Evolutionary conservation across 2,888 invertebrate species (phyloP), one percentile per base, ranked within the genome.

Genomic region (Leptinotarsa rubiginosa): DNA sequence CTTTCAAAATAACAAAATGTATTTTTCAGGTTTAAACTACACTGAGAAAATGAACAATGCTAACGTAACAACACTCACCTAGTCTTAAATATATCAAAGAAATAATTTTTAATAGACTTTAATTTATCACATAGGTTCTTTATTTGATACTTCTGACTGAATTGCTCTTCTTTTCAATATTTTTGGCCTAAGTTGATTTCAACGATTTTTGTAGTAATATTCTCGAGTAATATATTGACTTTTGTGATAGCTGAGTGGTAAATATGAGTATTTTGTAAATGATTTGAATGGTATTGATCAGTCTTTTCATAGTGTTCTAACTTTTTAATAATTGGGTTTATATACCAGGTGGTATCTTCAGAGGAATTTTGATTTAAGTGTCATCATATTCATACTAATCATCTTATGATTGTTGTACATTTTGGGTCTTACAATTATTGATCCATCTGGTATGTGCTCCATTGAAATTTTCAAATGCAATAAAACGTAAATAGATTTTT

Each of bases 1-100:
- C 47, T 65, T 18, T 2, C 22, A 47, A 41, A 41, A 41, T 70
- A 56, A 56, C 22, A 56, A 0, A 56, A 4, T 74, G 72, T 75
- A 72, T 74, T 77, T 81, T 78, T 66, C 78, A 81, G 82, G 79
- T 82, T 81, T 78, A 78, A 81, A 76, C 73, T 81, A 77, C 75
- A 80, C 73, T 76, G 65, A 77, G 79, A 77, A 79, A 81, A 74
- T 79, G 78, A 75, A 77, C 77, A 78, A 78, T 80, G 81, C 78
- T 77, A 74, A 75, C 64, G 64, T 80, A 83, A 83, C 80, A 81
- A 81, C 83, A 83, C 83, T 80, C 80, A 83, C 83, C 84, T 84
- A 84, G 83, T 84, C 83, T 84, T 82, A 81, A 80, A 75, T 83
- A 82, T 83, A 84, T 84, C 83, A 84, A 83, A 84, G 83, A 84